Evolutionary conservation across 2,113 vertebrate genomes (phyloP).

Genomic region (Tupaia tana): DNA sequence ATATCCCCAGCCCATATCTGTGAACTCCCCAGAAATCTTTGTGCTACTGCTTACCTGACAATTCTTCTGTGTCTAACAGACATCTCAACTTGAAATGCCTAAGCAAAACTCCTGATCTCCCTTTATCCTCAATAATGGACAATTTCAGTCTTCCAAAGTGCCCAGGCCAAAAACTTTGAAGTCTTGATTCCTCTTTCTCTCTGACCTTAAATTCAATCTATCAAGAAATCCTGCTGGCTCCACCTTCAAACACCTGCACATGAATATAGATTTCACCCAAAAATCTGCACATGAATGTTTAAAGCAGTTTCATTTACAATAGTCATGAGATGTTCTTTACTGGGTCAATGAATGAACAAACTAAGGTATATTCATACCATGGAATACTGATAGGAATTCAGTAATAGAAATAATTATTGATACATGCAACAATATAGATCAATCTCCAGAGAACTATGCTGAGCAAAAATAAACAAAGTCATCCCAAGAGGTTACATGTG

Average conservation of each 20-base stretch:
- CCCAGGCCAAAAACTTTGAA: background rate
- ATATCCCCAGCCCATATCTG: background rate
- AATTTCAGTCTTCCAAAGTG: background rate
- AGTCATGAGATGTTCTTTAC: background rate
- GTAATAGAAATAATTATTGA: background rate
- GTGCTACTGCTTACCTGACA: background rate
- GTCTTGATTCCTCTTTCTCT: background rate
- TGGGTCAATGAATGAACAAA: background rate
- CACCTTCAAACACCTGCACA: constrained; percentile 19
- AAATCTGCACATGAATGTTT: background rate
- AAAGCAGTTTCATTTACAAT: background rate
- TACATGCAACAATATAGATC: background rate
- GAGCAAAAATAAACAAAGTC: background rate
- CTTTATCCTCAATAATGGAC: background rate
- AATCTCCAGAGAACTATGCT: background rate
- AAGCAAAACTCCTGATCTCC: constrained; percentile 1
- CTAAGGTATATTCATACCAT: background rate
- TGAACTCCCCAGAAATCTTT: background rate
- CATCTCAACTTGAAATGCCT: background rate
- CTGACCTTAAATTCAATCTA: background rate
- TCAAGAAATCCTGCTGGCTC: background rate
- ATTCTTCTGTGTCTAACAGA: background rate
- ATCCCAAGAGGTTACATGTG: background rate
- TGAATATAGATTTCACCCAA: background rate
- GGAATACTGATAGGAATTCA: background rate